These are phyloP conservation scores for Melanotaenia duboulayi DNA, from an alignment of 2,113 vertebrate genomes.

Conservation along the genomic window DNA sequence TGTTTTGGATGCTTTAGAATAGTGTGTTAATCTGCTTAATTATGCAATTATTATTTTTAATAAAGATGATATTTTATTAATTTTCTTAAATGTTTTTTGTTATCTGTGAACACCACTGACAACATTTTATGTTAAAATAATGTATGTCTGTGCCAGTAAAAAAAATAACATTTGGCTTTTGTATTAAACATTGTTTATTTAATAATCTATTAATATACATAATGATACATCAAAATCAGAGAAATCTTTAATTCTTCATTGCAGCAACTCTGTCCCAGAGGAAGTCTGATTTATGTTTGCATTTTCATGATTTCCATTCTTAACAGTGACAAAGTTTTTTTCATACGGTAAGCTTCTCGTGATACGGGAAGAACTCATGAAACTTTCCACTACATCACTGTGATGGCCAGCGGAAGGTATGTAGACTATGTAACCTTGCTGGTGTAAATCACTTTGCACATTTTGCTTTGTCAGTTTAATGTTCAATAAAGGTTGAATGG, in stretches of 20 bases:
- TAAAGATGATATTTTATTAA: conserved; percentile 74
- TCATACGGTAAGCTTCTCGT: conserved; percentile 16
- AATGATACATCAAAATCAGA: too few species aligned
- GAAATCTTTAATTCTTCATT: not conserved
- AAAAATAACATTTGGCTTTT: not conserved
- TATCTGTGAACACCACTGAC: not conserved
- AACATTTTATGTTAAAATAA: not conserved
- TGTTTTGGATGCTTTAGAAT: conserved; percentile 19
- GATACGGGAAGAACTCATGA: conserved; percentile 13
- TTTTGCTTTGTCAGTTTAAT: conserved; percentile 10
- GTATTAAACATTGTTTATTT: not conserved
- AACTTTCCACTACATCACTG: conserved; percentile 45
- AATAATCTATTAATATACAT: too few species aligned
- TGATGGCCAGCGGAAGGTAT: conserved; percentile 47
- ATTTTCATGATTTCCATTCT: conserved; percentile 27
- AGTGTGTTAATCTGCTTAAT: conserved; percentile 41
- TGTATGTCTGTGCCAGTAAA: too few species aligned
- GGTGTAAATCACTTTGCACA: conserved; percentile 11
- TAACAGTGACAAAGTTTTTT: conserved; percentile 29
- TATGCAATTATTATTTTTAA: conserved; percentile 59
- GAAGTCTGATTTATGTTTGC: conserved; percentile 6
- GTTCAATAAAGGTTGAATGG: not conserved
- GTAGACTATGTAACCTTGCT: not conserved
- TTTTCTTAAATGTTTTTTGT: conserved; percentile 36
- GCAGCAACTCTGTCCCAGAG: not conserved